phyloP scores from a whole-genome alignment of 2,888 invertebrate genomes.

The Nomada ferruginata region DNA sequence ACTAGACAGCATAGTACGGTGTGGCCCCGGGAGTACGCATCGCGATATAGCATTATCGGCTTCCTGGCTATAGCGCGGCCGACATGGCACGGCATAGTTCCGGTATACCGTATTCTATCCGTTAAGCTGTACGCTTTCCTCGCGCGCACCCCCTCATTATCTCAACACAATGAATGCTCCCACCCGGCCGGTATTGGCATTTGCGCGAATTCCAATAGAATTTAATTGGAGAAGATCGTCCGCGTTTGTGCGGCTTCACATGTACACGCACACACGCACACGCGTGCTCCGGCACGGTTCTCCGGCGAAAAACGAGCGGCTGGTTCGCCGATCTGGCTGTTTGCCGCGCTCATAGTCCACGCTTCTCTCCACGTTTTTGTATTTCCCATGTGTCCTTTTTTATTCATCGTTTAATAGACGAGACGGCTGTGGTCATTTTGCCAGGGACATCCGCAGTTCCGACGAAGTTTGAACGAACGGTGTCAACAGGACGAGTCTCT shows the following conservation, averaged over 20 bases:
- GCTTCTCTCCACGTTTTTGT: not conserved
- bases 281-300: not conserved
- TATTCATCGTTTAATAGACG: conserved; percentile 12
- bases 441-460: not conserved
- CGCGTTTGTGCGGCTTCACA: conserved; percentile 55
- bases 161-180: conserved; percentile 80
- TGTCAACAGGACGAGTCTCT: conserved; percentile 27
- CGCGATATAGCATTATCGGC: conserved; percentile 52
- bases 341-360: conserved; percentile 14
- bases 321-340: conserved; percentile 33
- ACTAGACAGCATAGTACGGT: conserved; percentile 31
- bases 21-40: conserved; percentile 46
- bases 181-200: conserved; percentile 81
- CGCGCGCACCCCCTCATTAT: conserved; percentile 79
- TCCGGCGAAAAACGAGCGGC: conserved; percentile 59
- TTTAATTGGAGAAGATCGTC: conserved; percentile 82
- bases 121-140: conserved; percentile 76
- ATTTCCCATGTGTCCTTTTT: not conserved
- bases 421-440: conserved; percentile 21
- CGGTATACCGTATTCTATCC: conserved; percentile 70
- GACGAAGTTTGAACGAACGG: not conserved
- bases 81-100: conserved; percentile 36
- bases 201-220: conserved; percentile 82
- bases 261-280: conserved; percentile 29
- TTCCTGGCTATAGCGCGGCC: conserved; percentile 30